Evolutionary conservation across 1,140 invertebrate genomes (phyloP), one percentile per base, ranked within the genome.

Genomic region (Stegodyphus mimosarum): DNA sequence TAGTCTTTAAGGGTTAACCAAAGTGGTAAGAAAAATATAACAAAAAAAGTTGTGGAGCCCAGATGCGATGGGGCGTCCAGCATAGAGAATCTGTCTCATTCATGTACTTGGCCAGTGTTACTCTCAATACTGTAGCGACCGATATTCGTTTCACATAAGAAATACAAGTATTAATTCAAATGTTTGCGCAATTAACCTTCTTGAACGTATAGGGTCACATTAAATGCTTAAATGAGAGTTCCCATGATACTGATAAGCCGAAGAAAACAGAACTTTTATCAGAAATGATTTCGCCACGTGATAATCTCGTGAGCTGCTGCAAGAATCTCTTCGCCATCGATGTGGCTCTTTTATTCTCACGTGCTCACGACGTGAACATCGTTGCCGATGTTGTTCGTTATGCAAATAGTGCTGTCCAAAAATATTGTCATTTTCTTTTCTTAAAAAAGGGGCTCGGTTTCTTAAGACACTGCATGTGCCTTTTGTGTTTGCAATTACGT

Each of bases 221-320:
- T 53, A 50, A 18, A 53, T 1, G 77, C 77, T 60, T 60, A 79
- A 79, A 79, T 79, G 77, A 79, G 55, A 79, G 51, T 70, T 79
- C 49, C 64, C 77, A 70, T 79, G 55, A 76, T 60, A 66, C 17
- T 69, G 77, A 79, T 79, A 79, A 79, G 77, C 77, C 66, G 51
- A 79, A 79, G 66, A 70, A 79, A 79, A 70, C 64, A 79, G 18
- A 79, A 69, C 77, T 70, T 79, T 79, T 79, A 70, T 70, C 66
- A 69, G 50, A 15, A 79, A 33, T 33, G 76, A 78, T 78, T 78
- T 67, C 76, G 66, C 49, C 77, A 79, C 77, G 77, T 79, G 77
- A 33, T 79, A 53, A 79, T 79, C 66, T 70, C 77, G 51, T 79
- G 77, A 70, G 50, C 66, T 66, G 50, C 6, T 13, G n/a, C 33